Evolutionary conservation across 2,888 invertebrate species (phyloP), one percentile per base, ranked within the genome.

Genomic region (Orgyia antiqua): DNA sequence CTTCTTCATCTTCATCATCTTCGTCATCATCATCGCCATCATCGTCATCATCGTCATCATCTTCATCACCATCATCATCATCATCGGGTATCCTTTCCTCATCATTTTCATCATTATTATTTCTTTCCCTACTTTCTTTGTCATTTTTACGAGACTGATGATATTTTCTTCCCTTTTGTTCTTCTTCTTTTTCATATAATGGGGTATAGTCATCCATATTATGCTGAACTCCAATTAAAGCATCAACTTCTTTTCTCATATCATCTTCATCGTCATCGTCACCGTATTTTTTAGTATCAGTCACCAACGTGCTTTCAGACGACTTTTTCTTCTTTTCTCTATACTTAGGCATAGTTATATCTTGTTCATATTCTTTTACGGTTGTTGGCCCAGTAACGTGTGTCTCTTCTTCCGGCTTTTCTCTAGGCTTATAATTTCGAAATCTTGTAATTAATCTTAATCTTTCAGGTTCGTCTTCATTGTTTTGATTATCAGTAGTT

Each of bases 281-380:
- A 3, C 78, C 82, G 42, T 87, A 87, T 9, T 61, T 68, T 40
- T 80, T 69, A 13, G 80, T 72, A 29, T 87, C 87, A 2, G 86
- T 87, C 1, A 87, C 78, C 34, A 80, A 51, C 2, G 87, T 87
- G 13, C 75, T 84, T 48, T 78, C 73, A 4, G 69, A 60, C 8
- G 61, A 64, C 45, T 83, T 84, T 27, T 69, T 83, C 49, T 80
- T 78, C 55, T 82, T 84, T 55, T 78, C 84, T 44, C 64, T 68
- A 33, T 73, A 78, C 45, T 72, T 76, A 6, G 79, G 75, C 2
- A 19, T 13, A 4, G 29, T 35, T 10, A 51, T 38, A 24, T 48
- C 44, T 20, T 45, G 33, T 0, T 31, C 12, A 25, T 45, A 36
- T 27, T 30, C 33, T 3, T 10, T 21, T 26, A 19, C 10, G 25